A percentile compares a stretch with the other conserved stretches of the same genome.
Evolutionary conservation across 2,113 vertebrate species (phyloP).

Genomic region (Symphodus melops): DNA sequence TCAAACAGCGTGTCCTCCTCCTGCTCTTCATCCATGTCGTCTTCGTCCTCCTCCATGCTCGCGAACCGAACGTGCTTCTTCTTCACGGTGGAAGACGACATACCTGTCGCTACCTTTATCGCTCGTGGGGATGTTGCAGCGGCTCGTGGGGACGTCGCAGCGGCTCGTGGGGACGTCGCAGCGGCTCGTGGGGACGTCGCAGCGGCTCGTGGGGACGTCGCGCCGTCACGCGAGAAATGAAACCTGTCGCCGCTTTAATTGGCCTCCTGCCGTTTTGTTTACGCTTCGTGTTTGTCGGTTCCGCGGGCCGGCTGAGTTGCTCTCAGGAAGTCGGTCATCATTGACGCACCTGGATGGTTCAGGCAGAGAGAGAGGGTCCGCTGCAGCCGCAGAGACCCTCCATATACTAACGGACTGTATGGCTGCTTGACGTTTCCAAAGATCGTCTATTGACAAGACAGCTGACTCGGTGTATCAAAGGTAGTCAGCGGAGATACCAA

Average conservation of each 20-base stretch:
- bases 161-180: not conserved
- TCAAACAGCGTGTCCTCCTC: slow-evolving; percentile 83
- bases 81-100: slow-evolving; percentile 67
- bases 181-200: too few species aligned
- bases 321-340: not conserved
- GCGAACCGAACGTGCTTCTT: slow-evolving; percentile 88
- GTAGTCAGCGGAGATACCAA: too few species aligned
- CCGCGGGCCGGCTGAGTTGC: not conserved
- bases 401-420: slow-evolving; percentile 2
- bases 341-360: not conserved
- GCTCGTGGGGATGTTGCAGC: not conserved
- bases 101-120: slow-evolving; percentile 25
- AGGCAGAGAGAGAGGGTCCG: not conserved
- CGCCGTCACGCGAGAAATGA: not conserved
- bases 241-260: fast-evolving
- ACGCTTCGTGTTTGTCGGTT: not conserved
- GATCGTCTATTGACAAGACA: not conserved
- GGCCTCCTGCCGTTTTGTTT: too few species aligned
- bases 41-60: slow-evolving; percentile 70
- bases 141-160: not conserved
- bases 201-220: not conserved
- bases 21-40: slow-evolving; percentile 49
- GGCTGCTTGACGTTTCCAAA: slow-evolving; percentile 16
- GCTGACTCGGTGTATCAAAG: not conserved
- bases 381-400: not conserved